Percentiles rank a stretch among this genome's conserved stretches.
phyloP scores from a whole-genome alignment of 2,888 invertebrate genomes.

The Cetonia aurata region DNA sequence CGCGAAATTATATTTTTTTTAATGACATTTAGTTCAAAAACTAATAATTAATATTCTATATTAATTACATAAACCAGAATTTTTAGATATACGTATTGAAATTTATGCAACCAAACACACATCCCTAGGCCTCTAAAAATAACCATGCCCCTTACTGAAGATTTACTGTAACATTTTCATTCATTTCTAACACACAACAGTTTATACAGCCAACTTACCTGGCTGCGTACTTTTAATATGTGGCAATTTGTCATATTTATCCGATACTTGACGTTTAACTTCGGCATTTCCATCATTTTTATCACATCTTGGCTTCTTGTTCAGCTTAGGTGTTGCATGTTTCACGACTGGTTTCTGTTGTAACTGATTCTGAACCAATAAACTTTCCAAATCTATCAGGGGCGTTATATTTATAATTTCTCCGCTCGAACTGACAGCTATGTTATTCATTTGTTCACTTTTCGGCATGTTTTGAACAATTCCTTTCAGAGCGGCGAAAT shows the following conservation, averaged over 20 bases:
- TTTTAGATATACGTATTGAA: no score
- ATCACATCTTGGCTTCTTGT: constrained; percentile 42
- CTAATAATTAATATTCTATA: no score
- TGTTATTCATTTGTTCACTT: constrained; percentile 57
- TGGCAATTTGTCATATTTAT: constrained; percentile 55
- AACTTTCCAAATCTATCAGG: constrained; percentile 58
- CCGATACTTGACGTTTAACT: constrained; percentile 37
- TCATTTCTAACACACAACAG: no score
- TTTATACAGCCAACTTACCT: constrained; percentile 53
- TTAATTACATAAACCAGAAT: no score
- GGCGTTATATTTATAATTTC: constrained; percentile 62
- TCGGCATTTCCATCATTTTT: constrained; percentile 33
- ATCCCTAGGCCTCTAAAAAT: no score
- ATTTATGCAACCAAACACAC: no score
- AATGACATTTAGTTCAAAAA: no score
- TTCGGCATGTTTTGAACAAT: constrained; percentile 55
- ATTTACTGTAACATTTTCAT: no score
- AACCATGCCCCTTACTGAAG: no score
- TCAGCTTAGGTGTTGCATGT: constrained; percentile 1
- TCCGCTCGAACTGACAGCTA: constrained; percentile 62
- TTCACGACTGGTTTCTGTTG: constrained; percentile 39
- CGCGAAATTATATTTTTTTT: no score
- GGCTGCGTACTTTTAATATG: constrained; percentile 53
- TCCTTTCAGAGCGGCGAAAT: constrained; percentile 56
- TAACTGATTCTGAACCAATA: constrained; percentile 53